These are phyloP conservation scores for Ceyx cyanopectus DNA, from an alignment of 2,113 vertebrate genomes.

Conservation along the genomic window DNA sequence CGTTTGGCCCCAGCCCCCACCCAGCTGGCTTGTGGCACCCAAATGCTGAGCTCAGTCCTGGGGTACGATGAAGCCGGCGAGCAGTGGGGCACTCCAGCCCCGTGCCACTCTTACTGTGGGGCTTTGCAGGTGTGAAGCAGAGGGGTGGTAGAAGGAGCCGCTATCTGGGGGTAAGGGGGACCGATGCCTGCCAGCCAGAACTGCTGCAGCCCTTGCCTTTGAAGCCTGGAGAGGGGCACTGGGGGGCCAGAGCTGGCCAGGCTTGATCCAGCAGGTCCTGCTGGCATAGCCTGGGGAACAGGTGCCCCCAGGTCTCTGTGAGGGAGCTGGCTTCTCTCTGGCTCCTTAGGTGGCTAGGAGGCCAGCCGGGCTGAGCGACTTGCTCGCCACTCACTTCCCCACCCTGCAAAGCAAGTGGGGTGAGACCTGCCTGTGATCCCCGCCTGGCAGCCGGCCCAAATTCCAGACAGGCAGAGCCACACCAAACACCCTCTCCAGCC, in stretches of 20 bases:
- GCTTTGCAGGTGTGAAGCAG: background rate
- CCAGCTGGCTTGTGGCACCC: background rate
- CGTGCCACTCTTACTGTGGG: background rate
- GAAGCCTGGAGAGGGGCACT: background rate
- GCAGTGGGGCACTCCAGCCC: background rate
- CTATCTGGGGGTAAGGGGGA: background rate
- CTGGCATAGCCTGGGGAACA: background rate
- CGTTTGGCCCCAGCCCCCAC: background rate
- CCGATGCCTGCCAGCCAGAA: rapidly evolving
- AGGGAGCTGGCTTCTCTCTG: background rate
- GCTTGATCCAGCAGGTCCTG: background rate
- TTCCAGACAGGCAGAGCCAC: background rate
- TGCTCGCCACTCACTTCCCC: background rate
- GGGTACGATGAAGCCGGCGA: background rate
- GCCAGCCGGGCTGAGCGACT: background rate
- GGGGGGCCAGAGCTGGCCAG: background rate
- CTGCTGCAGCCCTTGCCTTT: background rate
- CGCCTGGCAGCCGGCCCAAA: background rate
- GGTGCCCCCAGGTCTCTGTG: rapidly evolving
- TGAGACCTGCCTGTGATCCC: background rate
- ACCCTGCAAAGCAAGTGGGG: background rate
- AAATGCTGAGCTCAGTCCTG: background rate
- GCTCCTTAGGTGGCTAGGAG: background rate
- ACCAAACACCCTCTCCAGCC: rapidly evolving
- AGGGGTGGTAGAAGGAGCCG: background rate